phyloP scores from a whole-genome alignment of 1,140 invertebrate species.

The Trachymyrmex septentrionalis region DNA sequence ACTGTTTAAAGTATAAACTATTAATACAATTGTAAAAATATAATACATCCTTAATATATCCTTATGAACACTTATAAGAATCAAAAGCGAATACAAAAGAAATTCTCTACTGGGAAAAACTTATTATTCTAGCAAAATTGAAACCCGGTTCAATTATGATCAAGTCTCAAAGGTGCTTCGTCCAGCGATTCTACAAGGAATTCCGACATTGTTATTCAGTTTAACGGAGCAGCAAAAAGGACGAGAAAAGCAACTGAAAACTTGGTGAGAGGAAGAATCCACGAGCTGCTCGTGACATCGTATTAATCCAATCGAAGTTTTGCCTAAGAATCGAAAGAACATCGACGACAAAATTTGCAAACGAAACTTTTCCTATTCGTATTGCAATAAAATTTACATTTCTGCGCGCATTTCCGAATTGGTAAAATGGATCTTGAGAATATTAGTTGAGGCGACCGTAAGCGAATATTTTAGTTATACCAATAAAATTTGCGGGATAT shows the following conservation, averaged over 20 bases:
- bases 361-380: constrained; percentile 31
- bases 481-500: neutral
- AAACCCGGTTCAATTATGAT: constrained; percentile 20
- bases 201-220: constrained; percentile 25
- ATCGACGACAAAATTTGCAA: neutral
- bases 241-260: constrained; percentile 21
- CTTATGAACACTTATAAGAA: neutral
- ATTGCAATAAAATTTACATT: constrained; percentile 40
- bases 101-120: neutral
- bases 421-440: constrained; percentile 23
- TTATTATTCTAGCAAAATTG: neutral
- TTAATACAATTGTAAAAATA: too few species aligned
- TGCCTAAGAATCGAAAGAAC: neutral
- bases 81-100: neutral
- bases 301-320: constrained; percentile 56
- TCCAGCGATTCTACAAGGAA: neutral
- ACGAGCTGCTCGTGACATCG: constrained; percentile 16
- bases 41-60: too few species aligned
- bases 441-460: constrained; percentile 5
- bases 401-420: constrained; percentile 24
- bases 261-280: constrained; percentile 26
- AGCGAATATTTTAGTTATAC: neutral
- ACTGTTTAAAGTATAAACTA: too few species aligned
- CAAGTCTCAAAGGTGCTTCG: neutral
- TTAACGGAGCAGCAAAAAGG: neutral